These are phyloP conservation scores for Dicrurus megarhynchus DNA, from an alignment of 2,113 vertebrate species.

Conservation along the genomic window DNA sequence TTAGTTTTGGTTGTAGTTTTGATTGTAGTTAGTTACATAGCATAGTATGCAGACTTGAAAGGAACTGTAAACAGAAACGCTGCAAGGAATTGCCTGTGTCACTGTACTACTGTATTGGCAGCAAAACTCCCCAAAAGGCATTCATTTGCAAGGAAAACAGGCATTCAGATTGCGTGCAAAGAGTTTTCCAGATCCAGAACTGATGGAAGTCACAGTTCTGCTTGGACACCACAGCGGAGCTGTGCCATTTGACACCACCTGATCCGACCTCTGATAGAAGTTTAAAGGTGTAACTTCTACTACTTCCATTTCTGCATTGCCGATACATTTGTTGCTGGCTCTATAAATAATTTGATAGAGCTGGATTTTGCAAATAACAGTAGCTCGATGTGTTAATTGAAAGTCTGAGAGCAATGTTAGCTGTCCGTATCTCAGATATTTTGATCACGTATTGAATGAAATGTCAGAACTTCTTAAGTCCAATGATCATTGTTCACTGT, in stretches of 20 bases:
- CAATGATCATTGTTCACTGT: neutral
- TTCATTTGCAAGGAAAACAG: neutral
- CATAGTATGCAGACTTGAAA: neutral
- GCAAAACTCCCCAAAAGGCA: neutral
- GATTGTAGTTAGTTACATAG: neutral
- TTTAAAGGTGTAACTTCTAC: neutral
- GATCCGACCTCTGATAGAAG: neutral
- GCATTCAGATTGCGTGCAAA: neutral
- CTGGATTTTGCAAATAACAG: neutral
- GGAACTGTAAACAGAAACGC: neutral
- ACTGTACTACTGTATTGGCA: neutral
- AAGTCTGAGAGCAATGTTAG: neutral
- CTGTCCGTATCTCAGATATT: neutral
- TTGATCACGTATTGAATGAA: neutral
- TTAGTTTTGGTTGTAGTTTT: neutral
- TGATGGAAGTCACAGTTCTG: neutral
- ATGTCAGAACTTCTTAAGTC: neutral
- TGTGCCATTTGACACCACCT: neutral
- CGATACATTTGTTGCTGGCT: neutral
- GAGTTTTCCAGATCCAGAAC: neutral
- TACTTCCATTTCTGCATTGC: neutral
- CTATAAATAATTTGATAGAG: neutral
- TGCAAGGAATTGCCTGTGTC: neutral
- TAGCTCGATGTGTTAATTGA: neutral
- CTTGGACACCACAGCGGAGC: neutral